Evolutionary conservation across 2,888 invertebrate species (phyloP), one percentile per base, ranked within the genome.

Genomic region (Electrophaes corylata): DNA sequence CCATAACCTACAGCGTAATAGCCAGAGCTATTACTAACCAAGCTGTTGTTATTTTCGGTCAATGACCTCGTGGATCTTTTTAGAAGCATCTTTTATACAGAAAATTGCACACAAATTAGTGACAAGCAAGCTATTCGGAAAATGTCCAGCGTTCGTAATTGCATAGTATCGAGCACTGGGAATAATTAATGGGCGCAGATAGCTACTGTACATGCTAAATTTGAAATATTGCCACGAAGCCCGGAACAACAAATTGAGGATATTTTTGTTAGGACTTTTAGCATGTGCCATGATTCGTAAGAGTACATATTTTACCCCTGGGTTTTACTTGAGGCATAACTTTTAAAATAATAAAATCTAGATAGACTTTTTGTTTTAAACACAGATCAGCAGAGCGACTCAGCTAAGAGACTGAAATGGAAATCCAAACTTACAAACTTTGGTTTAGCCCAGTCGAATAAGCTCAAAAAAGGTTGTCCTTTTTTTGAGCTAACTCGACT

Each of bases 151-250:
- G 43, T 16, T 48, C 20, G 49, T 64, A 64, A 64, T 64, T 60
- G 57, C 55, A 46, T 47, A 60, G 51, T 52, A 60, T 63, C 50
- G 59, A 57, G 48, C 47, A 10, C 49, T 29, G 39, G 16, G 48
- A 5, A 53, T 59, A 60, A 64, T 59, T 54, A 64, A 60, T 60
- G 60, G 63, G 16, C 52, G 46, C 31, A 59, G 62, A 63, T 64
- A 59, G 53, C 35, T 45, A 16, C 39, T 44, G 43, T 31, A 39
- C 37, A 47, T 46, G 51, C 52, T 41, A 31, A 49, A 41, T 61
- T 47, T 56, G 52, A 57, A 55, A 59, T 64, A 62, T 51, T 49
- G 48, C 39, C 46, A 12, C 19, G 49, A 19, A 3, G 16, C 16
- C n/a, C 11, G 31, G 20, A 23, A 20, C 16, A 41, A n/a, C 18